Percentiles rank a stretch among this genome's conserved stretches.
phyloP scores from a whole-genome alignment of 2,888 invertebrate genomes.

The Apotomis betuletana region DNA sequence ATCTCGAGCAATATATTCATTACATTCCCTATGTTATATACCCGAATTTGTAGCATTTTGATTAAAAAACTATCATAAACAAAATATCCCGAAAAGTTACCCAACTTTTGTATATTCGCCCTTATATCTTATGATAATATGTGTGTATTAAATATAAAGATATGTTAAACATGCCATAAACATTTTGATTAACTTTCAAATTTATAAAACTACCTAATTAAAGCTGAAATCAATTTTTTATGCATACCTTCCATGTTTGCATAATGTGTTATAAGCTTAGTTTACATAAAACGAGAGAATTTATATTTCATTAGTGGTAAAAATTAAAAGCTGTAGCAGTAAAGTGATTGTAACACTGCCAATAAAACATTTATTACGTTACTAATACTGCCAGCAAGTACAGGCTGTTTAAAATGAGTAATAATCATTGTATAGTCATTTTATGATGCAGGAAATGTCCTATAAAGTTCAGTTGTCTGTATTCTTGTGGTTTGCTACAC shows the following conservation, averaged over 20 bases:
- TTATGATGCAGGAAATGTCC: conserved; percentile 21
- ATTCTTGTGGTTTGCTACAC: conserved; percentile 1
- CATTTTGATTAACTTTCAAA: not conserved
- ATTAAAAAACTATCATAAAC: too few relatives aligned
- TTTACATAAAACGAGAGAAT: not conserved
- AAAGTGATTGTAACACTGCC: not conserved
- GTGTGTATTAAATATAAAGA: too few relatives aligned
- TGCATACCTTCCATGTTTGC: too few relatives aligned
- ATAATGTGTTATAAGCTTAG: not conserved
- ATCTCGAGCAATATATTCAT: too few relatives aligned
- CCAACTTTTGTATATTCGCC: too few relatives aligned
- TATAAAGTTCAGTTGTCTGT: conserved; percentile 19
- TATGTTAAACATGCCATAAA: not conserved
- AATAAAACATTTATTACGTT: conserved; percentile 7
- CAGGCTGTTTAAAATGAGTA: not conserved
- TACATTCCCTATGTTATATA: too few relatives aligned
- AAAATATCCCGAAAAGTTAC: too few relatives aligned
- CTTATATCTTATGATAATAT: too few relatives aligned
- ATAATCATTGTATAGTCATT: conserved; percentile 14
- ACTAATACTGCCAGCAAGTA: not conserved
- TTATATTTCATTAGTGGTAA: conserved; percentile 8
- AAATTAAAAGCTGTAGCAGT: conserved; percentile 1
- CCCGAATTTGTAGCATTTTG: too few relatives aligned
- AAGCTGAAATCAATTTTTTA: not conserved
- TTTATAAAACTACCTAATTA: not conserved